Percentiles rank a stretch among this genome's conserved stretches.
These are phyloP conservation scores for Myoxocephalus aenaeus DNA, from an alignment of 2,797 vertebrate genomes.

Conservation along the genomic window DNA sequence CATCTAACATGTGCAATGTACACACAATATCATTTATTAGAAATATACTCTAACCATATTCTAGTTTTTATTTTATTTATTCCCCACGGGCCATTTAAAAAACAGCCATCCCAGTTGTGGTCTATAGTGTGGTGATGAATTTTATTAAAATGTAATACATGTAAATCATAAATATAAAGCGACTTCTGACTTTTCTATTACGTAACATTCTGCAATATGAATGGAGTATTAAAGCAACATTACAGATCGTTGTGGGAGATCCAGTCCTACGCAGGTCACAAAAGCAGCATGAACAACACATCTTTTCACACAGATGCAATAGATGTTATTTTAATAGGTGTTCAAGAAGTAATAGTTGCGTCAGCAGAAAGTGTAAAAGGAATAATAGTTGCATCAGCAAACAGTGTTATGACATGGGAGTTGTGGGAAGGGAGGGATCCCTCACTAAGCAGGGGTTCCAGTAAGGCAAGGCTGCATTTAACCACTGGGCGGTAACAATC, in stretches of 20 bases:
- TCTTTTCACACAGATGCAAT: constrained; percentile 61
- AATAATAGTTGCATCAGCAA: constrained; percentile 87
- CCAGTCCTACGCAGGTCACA: neutral
- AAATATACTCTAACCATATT: neutral
- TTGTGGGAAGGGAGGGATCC: constrained; percentile 78
- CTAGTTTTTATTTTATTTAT: neutral
- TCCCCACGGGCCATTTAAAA: neutral
- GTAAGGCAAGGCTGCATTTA: constrained; percentile 88
- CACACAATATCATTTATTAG: neutral
- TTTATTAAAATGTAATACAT: neutral
- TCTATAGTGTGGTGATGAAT: neutral
- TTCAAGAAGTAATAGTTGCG: constrained; percentile 86
- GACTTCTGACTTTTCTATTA: neutral
- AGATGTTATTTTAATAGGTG: constrained; percentile 88
- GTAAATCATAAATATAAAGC: neutral
- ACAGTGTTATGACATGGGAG: constrained; percentile 89
- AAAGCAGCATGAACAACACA: constrained; percentile 30
- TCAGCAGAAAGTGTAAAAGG: constrained; percentile 87
- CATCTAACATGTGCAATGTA: neutral
- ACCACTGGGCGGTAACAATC: constrained; percentile 85
- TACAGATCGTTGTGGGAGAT: neutral
- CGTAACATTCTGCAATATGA: neutral
- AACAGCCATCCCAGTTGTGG: neutral
- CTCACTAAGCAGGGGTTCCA: constrained; percentile 84
- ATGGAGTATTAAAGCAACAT: neutral